Conservation (phyloP, 2,888 invertebrate species). For the Isoperla grammatica region DNA sequence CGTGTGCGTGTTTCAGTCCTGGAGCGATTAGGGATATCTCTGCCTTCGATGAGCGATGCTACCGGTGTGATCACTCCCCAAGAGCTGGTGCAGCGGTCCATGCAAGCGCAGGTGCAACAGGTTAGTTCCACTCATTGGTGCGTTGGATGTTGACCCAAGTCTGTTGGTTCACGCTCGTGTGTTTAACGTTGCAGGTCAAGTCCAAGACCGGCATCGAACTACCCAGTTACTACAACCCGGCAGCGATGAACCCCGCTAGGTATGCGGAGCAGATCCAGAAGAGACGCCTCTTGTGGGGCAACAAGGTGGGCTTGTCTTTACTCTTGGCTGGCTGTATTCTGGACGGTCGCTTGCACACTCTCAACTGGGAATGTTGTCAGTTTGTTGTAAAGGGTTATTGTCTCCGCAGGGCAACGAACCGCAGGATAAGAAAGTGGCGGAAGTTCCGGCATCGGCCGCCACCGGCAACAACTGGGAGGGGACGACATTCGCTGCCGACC, state of each 20-base stretch:
- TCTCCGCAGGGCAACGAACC: not conserved
- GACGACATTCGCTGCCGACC: slow-evolving; percentile 83
- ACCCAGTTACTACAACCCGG: slow-evolving; percentile 70
- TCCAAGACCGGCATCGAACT: slow-evolving; percentile 47
- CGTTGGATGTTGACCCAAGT: too few relatives aligned
- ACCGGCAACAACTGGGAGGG: slow-evolving; percentile 63
- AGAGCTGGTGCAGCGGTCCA: slow-evolving; percentile 48
- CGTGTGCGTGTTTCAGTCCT: slow-evolving; percentile 32
- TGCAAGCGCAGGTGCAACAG: slow-evolving; percentile 42
- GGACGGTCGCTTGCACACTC: too few relatives aligned
- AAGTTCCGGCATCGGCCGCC: slow-evolving; percentile 38
- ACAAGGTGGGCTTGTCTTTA: slow-evolving; percentile 49
- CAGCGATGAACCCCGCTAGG: slow-evolving; percentile 68
- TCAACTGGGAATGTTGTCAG: too few relatives aligned
- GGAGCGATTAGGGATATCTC: slow-evolving; percentile 37
- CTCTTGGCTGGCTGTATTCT: too few relatives aligned
- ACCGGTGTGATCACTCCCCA: slow-evolving; percentile 52
- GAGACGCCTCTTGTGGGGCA: slow-evolving; percentile 85
- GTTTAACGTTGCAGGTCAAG: slow-evolving; percentile 33
- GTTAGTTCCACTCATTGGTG: not conserved
- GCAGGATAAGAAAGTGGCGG: slow-evolving; percentile 39
- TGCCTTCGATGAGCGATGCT: slow-evolving; percentile 40
- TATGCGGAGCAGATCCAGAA: slow-evolving; percentile 88
- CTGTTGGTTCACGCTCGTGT: too few relatives aligned
- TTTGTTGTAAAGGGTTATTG: too few relatives aligned